phyloP scores from a whole-genome alignment of 2,888 invertebrate species.

The Chrysina gloriosa region DNA sequence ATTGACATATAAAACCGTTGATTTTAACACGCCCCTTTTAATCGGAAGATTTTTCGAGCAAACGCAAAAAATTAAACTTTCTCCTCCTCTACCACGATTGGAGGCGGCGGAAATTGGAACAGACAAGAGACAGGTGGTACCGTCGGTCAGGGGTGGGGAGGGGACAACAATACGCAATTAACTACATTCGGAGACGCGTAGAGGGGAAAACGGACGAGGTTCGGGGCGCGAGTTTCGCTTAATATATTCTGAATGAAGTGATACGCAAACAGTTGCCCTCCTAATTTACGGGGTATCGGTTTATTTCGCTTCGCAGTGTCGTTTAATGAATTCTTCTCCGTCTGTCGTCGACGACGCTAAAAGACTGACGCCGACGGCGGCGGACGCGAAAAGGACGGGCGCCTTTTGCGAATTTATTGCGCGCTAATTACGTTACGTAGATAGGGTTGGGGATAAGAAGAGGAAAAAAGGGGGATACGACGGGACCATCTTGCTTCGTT shows the following conservation, averaged over 20 bases:
- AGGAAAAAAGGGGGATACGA: no score
- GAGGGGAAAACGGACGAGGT: neutral
- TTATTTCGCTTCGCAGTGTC: slow-evolving; percentile 32
- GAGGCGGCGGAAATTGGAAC: slow-evolving; percentile 4
- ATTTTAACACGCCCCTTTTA: no score
- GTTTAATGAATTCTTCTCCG: slow-evolving; percentile 29
- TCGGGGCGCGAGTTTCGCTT: neutral
- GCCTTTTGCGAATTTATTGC: neutral
- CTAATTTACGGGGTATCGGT: slow-evolving; percentile 36
- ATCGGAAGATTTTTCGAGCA: no score
- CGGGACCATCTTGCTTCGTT: no score
- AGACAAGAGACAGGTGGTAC: slow-evolving; percentile 20
- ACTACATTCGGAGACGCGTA: neutral
- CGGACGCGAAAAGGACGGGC: neutral
- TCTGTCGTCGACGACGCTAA: neutral
- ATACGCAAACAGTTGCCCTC: slow-evolving; percentile 37
- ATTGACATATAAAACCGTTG: no score
- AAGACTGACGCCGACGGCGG: neutral
- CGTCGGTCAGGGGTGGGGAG: neutral
- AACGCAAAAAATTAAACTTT: no score
- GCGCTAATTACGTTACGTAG: neutral
- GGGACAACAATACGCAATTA: slow-evolving; percentile 11
- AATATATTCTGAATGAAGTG: slow-evolving; percentile 41
- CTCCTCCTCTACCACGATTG: no score
- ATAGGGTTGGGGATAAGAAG: no score